Percentiles rank a stretch among this genome's conserved stretches.
These are phyloP conservation scores for Baronia brevicornis DNA, from an alignment of 2,888 invertebrate species.

Conservation along the genomic window DNA sequence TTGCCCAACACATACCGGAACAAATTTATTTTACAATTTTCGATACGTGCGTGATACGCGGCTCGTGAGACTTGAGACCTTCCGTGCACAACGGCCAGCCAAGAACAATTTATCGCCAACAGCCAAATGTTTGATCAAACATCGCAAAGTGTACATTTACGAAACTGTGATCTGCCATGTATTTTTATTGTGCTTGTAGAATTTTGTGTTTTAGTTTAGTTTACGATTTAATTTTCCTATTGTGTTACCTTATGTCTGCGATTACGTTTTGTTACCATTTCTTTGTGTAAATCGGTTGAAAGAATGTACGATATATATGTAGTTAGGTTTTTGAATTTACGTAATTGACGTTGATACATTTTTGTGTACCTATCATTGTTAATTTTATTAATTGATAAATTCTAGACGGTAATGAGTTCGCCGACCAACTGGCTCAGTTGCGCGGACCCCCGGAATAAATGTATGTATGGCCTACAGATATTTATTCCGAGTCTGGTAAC, in stretches of 20 bases:
- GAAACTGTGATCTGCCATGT: conserved; percentile 55
- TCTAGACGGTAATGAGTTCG: no score
- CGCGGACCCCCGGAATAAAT: no score
- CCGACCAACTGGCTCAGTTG: no score
- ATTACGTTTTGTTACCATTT: conserved; percentile 64
- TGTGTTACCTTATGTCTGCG: conserved; percentile 44
- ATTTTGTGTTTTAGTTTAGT: conserved; percentile 45
- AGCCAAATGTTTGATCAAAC: conserved; percentile 44
- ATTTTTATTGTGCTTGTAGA: conserved; percentile 45
- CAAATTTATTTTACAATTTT: no score
- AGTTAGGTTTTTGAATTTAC: conserved; percentile 28
- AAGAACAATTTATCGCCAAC: conserved; percentile 43
- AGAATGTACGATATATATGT: conserved; percentile 20
- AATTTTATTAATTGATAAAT: conserved; percentile 26
- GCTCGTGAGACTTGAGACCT: conserved; percentile 28
- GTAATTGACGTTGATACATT: conserved; percentile 24
- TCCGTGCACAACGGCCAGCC: conserved; percentile 28
- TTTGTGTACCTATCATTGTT: conserved; percentile 25
- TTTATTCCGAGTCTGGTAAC: no score
- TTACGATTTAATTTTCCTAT: conserved; percentile 28
- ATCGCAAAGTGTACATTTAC: conserved; percentile 46
- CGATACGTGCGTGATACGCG: conserved; percentile 22
- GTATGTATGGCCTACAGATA: no score
- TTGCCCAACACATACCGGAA: no score
- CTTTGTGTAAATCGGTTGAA: conserved; percentile 37